Percentiles rank a stretch among this genome's conserved stretches.
These are phyloP conservation scores for Philopotamus ludificatus DNA, from an alignment of 1,140 invertebrate species.

Conservation along the genomic window DNA sequence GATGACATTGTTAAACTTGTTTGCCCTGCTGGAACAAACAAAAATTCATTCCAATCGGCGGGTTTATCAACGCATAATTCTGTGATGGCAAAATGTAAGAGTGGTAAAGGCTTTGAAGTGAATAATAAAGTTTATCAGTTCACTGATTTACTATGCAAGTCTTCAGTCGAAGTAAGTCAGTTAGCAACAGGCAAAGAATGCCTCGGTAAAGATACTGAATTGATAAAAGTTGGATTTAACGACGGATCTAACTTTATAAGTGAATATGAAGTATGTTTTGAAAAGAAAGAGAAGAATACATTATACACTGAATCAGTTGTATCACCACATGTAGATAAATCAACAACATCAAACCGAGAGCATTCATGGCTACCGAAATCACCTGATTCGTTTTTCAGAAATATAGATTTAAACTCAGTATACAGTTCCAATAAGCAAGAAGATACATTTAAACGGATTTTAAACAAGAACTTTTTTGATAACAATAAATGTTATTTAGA, in stretches of 20 bases:
- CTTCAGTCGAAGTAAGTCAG: conserved; percentile 35
- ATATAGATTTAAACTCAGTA: conserved; percentile 43
- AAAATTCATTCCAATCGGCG: conserved; percentile 23
- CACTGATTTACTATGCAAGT: conserved; percentile 44
- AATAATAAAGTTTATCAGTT: conserved; percentile 40
- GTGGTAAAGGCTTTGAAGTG: conserved; percentile 42
- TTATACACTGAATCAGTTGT: conserved; percentile 44
- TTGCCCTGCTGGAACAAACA: conserved; percentile 17
- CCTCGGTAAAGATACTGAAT: conserved; percentile 32
- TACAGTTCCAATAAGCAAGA: conserved; percentile 46
- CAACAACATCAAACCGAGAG: conserved; percentile 20
- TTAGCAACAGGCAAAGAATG: conserved; percentile 36
- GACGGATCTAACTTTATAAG: conserved; percentile 38
- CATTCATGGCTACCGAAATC: conserved; percentile 10
- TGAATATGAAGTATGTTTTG: conserved; percentile 47
- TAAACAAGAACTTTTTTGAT: conserved; percentile 38
- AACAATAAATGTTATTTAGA: conserved; percentile 45
- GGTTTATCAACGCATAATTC: conserved; percentile 19
- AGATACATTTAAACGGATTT: conserved; percentile 34
- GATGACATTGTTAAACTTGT: conserved; percentile 37
- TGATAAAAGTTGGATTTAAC: conserved; percentile 44
- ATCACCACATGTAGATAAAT: conserved; percentile 33
- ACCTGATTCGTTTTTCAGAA: conserved; percentile 10
- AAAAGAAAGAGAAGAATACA: conserved; percentile 42
- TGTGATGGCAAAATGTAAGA: conserved; percentile 42